These are phyloP conservation scores for Cairina moschata DNA, from an alignment of 2,113 vertebrate species.

Conservation along the genomic window DNA sequence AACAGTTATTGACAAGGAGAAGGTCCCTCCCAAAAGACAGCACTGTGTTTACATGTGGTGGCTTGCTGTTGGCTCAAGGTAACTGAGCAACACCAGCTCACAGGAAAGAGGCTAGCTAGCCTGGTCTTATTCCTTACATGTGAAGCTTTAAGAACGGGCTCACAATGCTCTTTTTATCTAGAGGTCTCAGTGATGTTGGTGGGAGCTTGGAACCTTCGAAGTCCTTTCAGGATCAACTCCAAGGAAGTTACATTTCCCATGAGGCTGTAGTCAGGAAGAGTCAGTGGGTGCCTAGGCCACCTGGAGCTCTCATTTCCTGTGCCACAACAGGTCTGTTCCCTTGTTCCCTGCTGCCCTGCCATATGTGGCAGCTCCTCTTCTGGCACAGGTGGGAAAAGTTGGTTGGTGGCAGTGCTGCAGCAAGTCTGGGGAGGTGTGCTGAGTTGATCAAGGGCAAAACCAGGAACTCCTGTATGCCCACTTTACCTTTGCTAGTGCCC, in stretches of 20 bases:
- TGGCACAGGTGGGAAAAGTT: background rate
- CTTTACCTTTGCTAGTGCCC: background rate
- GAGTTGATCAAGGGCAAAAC: background rate
- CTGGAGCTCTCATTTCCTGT: fast-evolving
- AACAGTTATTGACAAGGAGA: background rate
- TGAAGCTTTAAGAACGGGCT: background rate
- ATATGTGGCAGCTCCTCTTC: background rate
- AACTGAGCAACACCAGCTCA: background rate
- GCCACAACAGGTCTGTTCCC: background rate
- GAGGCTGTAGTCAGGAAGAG: background rate
- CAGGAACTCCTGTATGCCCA: fast-evolving
- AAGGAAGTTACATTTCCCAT: background rate
- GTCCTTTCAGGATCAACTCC: background rate
- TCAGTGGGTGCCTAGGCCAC: background rate
- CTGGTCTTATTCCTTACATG: fast-evolving
- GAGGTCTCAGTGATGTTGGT: background rate
- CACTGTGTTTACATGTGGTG: background rate
- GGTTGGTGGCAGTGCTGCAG: background rate
- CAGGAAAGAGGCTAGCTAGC: background rate
- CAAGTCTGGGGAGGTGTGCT: background rate
- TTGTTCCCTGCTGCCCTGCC: background rate
- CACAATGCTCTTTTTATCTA: background rate
- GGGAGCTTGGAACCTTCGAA: background rate
- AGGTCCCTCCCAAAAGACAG: background rate
- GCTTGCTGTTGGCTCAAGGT: background rate